phyloP scores from a whole-genome alignment of 2,113 vertebrate species.

The Psephotus haematonotus region DNA sequence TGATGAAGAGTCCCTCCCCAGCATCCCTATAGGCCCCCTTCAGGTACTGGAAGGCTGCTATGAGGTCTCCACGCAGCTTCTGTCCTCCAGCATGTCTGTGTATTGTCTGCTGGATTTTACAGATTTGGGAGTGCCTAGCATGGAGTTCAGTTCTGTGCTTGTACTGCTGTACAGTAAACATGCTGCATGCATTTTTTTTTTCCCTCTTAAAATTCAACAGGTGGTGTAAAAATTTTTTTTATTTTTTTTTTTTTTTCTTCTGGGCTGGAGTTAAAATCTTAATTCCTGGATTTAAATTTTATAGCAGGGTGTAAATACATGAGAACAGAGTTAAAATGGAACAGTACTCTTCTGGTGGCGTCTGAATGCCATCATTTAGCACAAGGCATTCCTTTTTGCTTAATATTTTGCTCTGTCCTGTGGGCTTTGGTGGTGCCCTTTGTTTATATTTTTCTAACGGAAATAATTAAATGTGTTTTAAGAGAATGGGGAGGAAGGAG shows the following conservation, averaged over 20 bases:
- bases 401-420: neutral
- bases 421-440: neutral
- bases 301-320: neutral
- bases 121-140: neutral
- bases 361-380: neutral
- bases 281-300: neutral
- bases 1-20: neutral
- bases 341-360: neutral
- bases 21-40: neutral
- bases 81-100: neutral
- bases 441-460: neutral
- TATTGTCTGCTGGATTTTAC: neutral
- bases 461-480: neutral
- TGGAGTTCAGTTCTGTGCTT: neutral
- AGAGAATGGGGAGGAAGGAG: neutral
- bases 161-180: neutral
- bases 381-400: neutral
- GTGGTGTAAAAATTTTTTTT: no score
- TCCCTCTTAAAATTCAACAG: neutral
- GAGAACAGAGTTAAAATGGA: neutral
- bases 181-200: neutral
- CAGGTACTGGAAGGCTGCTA: neutral
- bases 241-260: neutral
- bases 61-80: neutral
- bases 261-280: neutral